These are phyloP conservation scores for Sogatella furcifera DNA, from an alignment of 1,140 invertebrate genomes.

Conservation along the genomic window DNA sequence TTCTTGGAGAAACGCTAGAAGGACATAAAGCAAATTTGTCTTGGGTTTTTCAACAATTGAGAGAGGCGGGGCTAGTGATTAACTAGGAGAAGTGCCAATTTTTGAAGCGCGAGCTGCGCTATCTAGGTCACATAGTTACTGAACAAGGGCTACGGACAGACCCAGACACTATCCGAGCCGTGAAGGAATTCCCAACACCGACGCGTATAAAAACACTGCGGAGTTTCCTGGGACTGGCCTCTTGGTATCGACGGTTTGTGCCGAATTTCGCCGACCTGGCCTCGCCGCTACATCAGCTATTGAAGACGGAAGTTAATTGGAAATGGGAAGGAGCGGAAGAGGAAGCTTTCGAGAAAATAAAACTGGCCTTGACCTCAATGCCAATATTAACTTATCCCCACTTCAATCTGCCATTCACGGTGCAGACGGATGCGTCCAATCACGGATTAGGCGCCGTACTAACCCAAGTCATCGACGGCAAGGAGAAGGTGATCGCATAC, in stretches of 20 bases:
- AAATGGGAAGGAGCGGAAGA: constrained; percentile 4
- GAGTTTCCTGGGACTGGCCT: constrained; percentile 24
- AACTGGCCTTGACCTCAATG: constrained; percentile 18
- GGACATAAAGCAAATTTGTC: constrained; percentile 29
- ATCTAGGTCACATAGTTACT: neutral
- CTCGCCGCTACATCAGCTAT: constrained; percentile 25
- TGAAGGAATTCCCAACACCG: constrained; percentile 26
- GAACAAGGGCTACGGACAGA: neutral
- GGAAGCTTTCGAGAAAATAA: constrained; percentile 21
- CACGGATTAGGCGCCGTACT: constrained; percentile 26
- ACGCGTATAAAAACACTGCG: constrained; percentile 18
- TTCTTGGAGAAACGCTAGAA: constrained; percentile 29
- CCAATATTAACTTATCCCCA: constrained; percentile 22
- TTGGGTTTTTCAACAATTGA: constrained; percentile 17
- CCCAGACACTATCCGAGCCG: constrained; percentile 19
- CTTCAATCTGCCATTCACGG: constrained; percentile 22
- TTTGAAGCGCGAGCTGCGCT: constrained; percentile 20
- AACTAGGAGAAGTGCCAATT: constrained; percentile 2
- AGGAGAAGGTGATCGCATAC: constrained; percentile 30
- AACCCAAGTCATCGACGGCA: constrained; percentile 20
- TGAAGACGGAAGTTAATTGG: constrained; percentile 22
- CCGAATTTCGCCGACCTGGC: constrained; percentile 25
- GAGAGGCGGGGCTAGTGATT: neutral
- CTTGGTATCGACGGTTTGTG: constrained; percentile 27
- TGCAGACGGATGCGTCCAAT: constrained; percentile 26